phyloP scores from a whole-genome alignment of 2,113 vertebrate species.

The Panthera tigris region DNA sequence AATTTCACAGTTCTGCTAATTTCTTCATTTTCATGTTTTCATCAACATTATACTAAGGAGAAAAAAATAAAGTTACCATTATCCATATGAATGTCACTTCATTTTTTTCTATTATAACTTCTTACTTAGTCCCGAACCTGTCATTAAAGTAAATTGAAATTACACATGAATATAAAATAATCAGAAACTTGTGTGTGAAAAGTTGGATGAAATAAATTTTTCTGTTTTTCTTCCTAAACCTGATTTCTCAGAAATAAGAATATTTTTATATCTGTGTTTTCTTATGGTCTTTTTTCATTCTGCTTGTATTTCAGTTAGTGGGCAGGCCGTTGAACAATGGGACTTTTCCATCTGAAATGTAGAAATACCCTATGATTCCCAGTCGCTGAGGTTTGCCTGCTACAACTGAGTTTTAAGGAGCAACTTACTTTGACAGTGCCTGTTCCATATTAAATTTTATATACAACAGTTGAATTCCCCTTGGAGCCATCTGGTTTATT shows the following conservation, averaged over 20 bases:
- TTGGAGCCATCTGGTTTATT: slow-evolving; percentile 81
- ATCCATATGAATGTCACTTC: slow-evolving; percentile 24
- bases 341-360: neutral
- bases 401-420: slow-evolving; percentile 74
- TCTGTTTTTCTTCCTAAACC: neutral
- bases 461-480: slow-evolving; percentile 79
- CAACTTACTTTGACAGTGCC: slow-evolving; percentile 73
- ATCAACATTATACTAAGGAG: slow-evolving; percentile 49
- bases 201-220: slow-evolving; percentile 68
- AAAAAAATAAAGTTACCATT: slow-evolving; percentile 63
- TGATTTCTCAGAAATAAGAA: neutral
- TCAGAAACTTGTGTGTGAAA: slow-evolving; percentile 64
- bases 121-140: slow-evolving; percentile 54
- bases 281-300: neutral
- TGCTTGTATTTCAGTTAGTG: neutral
- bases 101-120: slow-evolving; percentile 71
- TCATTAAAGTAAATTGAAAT: slow-evolving; percentile 67
- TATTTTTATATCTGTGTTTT: neutral
- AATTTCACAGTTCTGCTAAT: neutral
- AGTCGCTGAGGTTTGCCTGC: slow-evolving; percentile 63
- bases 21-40: slow-evolving; percentile 44
- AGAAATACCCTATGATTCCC: slow-evolving; percentile 59
- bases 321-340: neutral
- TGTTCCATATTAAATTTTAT: slow-evolving; percentile 84
- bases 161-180: slow-evolving; percentile 63